Base-by-base conservation (phyloP, 2,888 invertebrate genomes). In the Amiota mariae region DNA sequence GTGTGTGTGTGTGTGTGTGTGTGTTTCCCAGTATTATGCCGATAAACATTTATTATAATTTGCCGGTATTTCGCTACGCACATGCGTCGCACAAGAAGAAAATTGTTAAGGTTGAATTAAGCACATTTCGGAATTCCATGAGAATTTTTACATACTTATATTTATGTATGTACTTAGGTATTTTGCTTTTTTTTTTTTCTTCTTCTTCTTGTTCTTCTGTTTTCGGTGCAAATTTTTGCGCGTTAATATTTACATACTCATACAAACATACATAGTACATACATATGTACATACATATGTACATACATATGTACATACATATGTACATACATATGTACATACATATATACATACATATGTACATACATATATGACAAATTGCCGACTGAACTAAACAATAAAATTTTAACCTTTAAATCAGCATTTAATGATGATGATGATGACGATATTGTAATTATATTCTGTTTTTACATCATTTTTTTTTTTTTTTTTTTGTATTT, bases 241-340 rank as follows among this genome's bases (percentile, higher is more conserved):
- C 36, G 36, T 4, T 36, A 4, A 36, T 36, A 36, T 2, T 36
- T 4, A 36, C 8, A 36, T 4, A 18, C 12, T 51, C 15, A 68
- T 11, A 8, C 15, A 54, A 13, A 51, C 15, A 51, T 9, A 49
- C 20, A 51, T n/a, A 54, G 12, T 47, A 46, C 57, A 73, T 68
- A 75, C 49, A 71, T 59, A 49, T 47, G 66, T 54, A 71, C 71
- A 71, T 20, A 46, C 47, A 54, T 15, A 57, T n/a, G 15, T 47
- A 15, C 57, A 73, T 71, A 75, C 56, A 72, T 59, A 49, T 47
- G 68, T 56, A 71, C 71, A 71, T 24, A 48, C 20, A 13, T 18
- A 70, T 51, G 70, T 36, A 47, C 49, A 15, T 18, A 70, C 47
- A 71, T 48, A 61, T 2, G 48, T 9, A 18, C 51, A 51, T 20